Percentiles rank a stretch among this genome's conserved stretches.
phyloP scores from a whole-genome alignment of 2,113 vertebrate genomes.

The Synchiropus splendidus region DNA sequence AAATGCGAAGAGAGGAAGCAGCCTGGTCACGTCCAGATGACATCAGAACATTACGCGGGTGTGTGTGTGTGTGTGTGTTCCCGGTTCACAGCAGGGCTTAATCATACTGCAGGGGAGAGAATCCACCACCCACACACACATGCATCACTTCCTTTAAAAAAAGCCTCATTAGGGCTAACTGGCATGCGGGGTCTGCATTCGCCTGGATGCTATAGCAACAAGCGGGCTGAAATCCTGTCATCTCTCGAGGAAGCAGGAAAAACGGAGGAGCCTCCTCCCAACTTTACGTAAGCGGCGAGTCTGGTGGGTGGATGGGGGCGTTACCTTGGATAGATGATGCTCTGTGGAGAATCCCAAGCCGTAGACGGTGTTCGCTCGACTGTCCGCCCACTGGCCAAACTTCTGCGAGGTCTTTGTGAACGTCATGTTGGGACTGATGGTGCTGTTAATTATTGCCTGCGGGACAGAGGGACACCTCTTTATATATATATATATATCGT shows the following conservation, averaged over 20 bases:
- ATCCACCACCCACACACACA: slow-evolving; percentile 25
- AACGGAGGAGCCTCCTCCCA: slow-evolving; percentile 1
- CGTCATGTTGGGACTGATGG: slow-evolving; percentile 98
- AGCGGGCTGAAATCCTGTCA: slow-evolving; percentile 9
- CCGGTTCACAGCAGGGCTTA: slow-evolving; percentile 32
- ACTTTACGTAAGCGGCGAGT: slow-evolving; percentile 10
- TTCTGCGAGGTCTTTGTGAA: slow-evolving; percentile 99
- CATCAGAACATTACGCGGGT: neutral
- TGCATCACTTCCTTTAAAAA: slow-evolving; percentile 36
- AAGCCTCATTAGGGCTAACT: slow-evolving; percentile 38
- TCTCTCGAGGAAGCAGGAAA: slow-evolving; percentile 10
- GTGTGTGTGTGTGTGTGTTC: slow-evolving; percentile 6
- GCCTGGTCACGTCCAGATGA: too few species aligned
- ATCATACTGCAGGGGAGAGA: slow-evolving; percentile 50
- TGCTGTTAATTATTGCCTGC: slow-evolving; percentile 99
- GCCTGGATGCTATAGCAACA: slow-evolving; percentile 9
- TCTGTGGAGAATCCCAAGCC: slow-evolving; percentile 97
- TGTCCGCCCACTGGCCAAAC: slow-evolving; percentile 98
- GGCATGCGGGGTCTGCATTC: slow-evolving; percentile 32
- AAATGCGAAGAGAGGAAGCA: too few species aligned
- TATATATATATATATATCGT: slow-evolving; percentile 26
- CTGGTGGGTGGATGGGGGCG: neutral
- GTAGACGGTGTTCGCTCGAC: slow-evolving; percentile 91
- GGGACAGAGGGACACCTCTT: slow-evolving; percentile 42
- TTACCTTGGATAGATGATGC: slow-evolving; percentile 93